Conservation (phyloP, 2,113 vertebrate species). For the Seriola dumerili region DNA sequence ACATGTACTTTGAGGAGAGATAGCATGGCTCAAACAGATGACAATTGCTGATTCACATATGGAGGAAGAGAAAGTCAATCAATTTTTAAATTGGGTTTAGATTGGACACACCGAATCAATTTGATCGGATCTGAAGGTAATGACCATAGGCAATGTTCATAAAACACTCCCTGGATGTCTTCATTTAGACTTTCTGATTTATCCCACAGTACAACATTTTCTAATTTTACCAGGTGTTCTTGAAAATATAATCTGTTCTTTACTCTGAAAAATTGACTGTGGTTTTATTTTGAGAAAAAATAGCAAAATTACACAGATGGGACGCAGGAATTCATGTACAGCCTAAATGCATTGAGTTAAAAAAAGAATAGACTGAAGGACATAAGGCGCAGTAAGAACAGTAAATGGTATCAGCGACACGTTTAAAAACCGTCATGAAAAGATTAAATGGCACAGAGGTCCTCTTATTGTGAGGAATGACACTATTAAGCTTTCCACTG, state of each 20-base stretch:
- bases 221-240: not conserved
- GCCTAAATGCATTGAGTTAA: not conserved
- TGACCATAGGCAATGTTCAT: constrained; percentile 2
- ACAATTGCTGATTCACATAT: constrained; percentile 16
- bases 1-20: constrained; percentile 31
- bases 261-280: not conserved
- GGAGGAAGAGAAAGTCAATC: constrained; percentile 35
- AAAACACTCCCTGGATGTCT: not conserved
- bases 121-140: constrained; percentile 19
- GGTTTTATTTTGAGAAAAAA: not conserved
- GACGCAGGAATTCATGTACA: not conserved
- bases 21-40: constrained; percentile 40
- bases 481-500: not conserved
- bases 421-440: not conserved
- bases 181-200: constrained; percentile 15
- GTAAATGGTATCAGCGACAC: not conserved
- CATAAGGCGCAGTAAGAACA: not conserved
- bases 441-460: not conserved
- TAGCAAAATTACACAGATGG: not conserved
- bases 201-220: not conserved
- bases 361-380: not conserved
- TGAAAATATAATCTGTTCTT: not conserved
- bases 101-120: constrained; percentile 40
- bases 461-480: not conserved
- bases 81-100: constrained; percentile 38